Evolutionary conservation across 2,797 vertebrate species (phyloP).

Genomic region (Hoplostethus atlanticus): DNA sequence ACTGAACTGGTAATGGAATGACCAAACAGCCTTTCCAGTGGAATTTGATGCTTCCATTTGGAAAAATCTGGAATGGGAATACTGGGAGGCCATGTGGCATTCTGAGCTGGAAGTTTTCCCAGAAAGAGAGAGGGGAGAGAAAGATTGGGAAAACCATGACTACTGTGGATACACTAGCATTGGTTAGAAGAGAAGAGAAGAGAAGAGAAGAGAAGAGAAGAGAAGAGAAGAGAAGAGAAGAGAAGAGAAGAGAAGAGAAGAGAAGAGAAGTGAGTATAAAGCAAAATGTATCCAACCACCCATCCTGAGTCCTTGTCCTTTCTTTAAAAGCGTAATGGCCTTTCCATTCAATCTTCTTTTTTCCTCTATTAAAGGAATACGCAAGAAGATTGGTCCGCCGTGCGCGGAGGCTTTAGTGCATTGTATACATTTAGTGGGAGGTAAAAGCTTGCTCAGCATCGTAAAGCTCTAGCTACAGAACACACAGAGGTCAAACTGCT

Average conservation of each 20-base stretch:
- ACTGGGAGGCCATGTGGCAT: constrained; percentile 69
- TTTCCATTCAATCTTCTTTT: constrained; percentile 29
- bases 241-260: constrained; percentile 9
- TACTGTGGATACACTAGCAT: constrained; percentile 9
- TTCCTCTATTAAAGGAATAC: constrained; percentile 25
- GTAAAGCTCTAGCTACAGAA: constrained; percentile 25
- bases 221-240: constrained; percentile 9
- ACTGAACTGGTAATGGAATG: constrained; percentile 34
- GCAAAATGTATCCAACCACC: constrained; percentile 12
- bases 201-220: constrained; percentile 11
- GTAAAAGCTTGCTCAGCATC: constrained; percentile 51
- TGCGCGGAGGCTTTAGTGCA: constrained; percentile 23
- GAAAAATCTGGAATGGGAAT: constrained; percentile 59
- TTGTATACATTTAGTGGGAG: constrained; percentile 13
- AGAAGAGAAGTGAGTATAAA: not conserved
- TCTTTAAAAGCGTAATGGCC: constrained; percentile 40
- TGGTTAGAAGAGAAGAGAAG: constrained; percentile 5
- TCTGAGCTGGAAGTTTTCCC: constrained; percentile 67
- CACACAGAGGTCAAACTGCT: constrained; percentile 35
- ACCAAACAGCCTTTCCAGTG: constrained; percentile 40
- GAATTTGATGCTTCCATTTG: constrained; percentile 63
- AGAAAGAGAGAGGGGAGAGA: constrained; percentile 31
- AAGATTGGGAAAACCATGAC: constrained; percentile 43
- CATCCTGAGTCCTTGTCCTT: constrained; percentile 22
- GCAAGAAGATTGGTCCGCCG: constrained; percentile 34